Base-by-base conservation (phyloP, 1,140 invertebrate species). In the Matsumurasca onukii region DNA sequence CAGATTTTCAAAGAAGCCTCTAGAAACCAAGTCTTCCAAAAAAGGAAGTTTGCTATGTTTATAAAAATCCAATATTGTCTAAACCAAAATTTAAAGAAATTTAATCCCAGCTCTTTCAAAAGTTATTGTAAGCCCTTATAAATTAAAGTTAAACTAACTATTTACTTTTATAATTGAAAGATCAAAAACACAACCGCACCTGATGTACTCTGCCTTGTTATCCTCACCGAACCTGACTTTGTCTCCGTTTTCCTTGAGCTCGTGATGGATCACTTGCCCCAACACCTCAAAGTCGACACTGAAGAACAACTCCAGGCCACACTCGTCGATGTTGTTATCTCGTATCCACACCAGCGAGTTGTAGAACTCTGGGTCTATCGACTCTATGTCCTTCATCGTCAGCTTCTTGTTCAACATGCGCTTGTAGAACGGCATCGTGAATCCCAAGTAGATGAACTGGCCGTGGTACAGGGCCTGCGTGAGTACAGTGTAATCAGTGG, bases 401-500 rank as follows among this genome's bases (percentile, higher is more conserved):
- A 99, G 85, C 79, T 98, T 99, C 77, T 99, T 99, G 77, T 97
- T 98, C 57, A 99, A 82, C 97, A 99, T 99, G 72, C 97, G 85
- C 79, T 99, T 99, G 80, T 99, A 99, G 82, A 99, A 99, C 5
- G 98, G 98, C 91, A 99, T 93, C 1, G 98, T 99, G 78, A 99
- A 99, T 12, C 97, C 98, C 71, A 95, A 98, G 79, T 99, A 99
- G 69, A 99, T 99, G 80, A 99, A 99, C 76, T 98, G 88, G 1
- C 97, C 97, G 79, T 99, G n/a, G 81, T 99, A 99, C 39, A 99
- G 81, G 0, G 98, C 98, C 90, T 91, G 73, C n/a, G n/a, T n/a
- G n/a, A n/a, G n/a, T n/a, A n/a, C n/a, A n/a, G n/a, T n/a, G n/a
- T n/a, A n/a, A n/a, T n/a, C n/a, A n/a, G n/a, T n/a, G n/a, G n/a